Evolutionary conservation across 35 echinoderm and acorn worm genomes (phyloP).

Genomic region (Heliocidaris erythrogramma): DNA sequence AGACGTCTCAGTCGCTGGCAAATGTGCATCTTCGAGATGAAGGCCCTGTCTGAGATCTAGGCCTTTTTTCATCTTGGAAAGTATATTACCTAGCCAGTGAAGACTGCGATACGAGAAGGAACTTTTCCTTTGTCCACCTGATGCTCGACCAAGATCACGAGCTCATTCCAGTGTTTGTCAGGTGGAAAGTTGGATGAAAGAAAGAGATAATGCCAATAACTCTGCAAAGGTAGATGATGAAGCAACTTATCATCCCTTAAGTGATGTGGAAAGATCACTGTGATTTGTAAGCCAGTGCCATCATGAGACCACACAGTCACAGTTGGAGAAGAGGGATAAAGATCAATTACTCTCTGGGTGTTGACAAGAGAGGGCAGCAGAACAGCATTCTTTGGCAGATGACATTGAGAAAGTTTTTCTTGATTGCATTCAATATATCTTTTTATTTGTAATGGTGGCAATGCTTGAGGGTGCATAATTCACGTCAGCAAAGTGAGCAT

Average conservation of each 20-base stretch:
- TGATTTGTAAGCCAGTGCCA: not conserved
- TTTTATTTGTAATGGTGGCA: not conserved
- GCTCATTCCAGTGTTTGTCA: not conserved
- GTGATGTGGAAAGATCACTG: not conserved
- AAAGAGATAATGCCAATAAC: not conserved
- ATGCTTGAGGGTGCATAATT: not conserved
- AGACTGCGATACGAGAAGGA: not conserved
- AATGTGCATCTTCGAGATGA: not conserved
- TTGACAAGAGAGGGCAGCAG: not conserved
- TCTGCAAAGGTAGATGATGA: not conserved
- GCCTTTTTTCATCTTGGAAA: not conserved
- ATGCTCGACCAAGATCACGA: not conserved
- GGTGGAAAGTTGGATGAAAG: not conserved
- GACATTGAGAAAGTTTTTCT: not conserved
- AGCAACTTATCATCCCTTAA: not conserved
- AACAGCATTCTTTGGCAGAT: not conserved
- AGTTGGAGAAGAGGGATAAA: not conserved
- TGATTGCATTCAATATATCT: not conserved
- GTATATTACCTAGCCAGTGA: not conserved
- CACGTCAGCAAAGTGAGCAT: not conserved
- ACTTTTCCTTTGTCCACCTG: not conserved
- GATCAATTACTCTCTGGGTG: not conserved
- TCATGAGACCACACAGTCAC: not conserved
- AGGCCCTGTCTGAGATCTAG: not conserved
- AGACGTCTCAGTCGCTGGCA: not conserved